Evolutionary conservation across 2,113 vertebrate species (phyloP), one percentile per base, ranked within the genome.

Genomic region (Panthera tigris): DNA sequence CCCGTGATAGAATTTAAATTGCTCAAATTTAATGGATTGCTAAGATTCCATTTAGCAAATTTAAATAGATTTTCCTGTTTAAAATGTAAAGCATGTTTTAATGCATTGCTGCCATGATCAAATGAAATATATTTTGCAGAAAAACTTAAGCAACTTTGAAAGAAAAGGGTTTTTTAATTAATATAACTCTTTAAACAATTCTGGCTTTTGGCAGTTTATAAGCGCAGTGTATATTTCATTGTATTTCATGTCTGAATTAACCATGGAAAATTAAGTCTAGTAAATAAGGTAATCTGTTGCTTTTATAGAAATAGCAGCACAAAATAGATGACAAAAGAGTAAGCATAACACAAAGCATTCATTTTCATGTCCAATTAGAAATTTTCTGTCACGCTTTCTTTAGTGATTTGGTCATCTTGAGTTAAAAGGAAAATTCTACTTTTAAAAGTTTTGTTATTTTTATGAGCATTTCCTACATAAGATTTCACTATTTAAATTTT

Each of bases 11-110:
- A 79, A 73, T 89, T 33, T 80, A 94, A 89, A 84, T 87, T 73
- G 29, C 52, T 83, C n/a, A 78, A 4, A 65, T 71, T 36, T 61
- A 88, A 45, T 68, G 25, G 86, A 87, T 57, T 50, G 27, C 57
- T 69, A 69, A 97, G 81, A 89, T 73, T 97, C 8, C 86, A 12
- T 92, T 96, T 91, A 78, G 39, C 39, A 89, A 55, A 36, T 69
- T 81, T 74, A 78, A 78, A 78, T 45, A 48, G 27, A 48, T 78
- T 48, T 48, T 81, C 97, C 8, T 89, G 15, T 93, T 95, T 93
- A 76, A 86, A 63, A 39, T 69, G 74, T 86, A 66, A 94, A 94
- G 23, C 18, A 92, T 50, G 5, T 81, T 97, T 95, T 83, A 74
- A 92, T 68, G 74, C 69, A 41, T 13, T 94, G 3, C 4, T 50